A percentile compares a stretch with the other conserved stretches of the same genome.
phyloP scores from a whole-genome alignment of 2,113 vertebrate genomes.

The Alouatta palliata region DNA sequence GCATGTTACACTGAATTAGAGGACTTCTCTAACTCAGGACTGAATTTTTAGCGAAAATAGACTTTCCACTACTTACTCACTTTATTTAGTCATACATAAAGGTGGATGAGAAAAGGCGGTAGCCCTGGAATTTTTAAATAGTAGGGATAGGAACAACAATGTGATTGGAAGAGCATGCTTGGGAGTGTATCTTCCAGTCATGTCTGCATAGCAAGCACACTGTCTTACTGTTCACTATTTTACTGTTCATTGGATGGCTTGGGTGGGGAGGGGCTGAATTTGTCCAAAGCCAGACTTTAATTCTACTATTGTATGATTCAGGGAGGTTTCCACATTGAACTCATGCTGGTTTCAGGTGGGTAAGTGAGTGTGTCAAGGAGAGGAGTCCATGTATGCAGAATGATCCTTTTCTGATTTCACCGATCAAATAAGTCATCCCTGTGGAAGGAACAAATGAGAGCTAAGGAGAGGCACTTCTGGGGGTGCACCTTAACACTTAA shows the following conservation, averaged over 20 bases:
- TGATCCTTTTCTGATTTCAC: not conserved
- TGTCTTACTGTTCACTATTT: not conserved
- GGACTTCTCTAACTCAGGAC: not conserved
- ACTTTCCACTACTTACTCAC: not conserved
- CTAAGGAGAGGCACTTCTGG: not conserved
- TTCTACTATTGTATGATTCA: not conserved
- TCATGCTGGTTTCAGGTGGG: not conserved
- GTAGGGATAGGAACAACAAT: not conserved
- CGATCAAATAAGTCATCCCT: not conserved
- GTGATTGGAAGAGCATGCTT: not conserved
- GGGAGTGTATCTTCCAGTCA: not conserved
- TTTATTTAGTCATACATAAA: not conserved
- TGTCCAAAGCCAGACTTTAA: not conserved
- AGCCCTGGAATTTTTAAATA: not conserved
- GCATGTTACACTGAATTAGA: not conserved
- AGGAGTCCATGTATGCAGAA: not conserved
- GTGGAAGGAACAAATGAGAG: not conserved
- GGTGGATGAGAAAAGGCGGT: not conserved
- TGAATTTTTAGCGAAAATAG: conserved; percentile 20
- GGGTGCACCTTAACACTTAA: not conserved
- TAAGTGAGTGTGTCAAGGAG: not conserved
- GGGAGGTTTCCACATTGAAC: not conserved
- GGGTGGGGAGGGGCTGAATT: not conserved
- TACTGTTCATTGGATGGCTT: not conserved
- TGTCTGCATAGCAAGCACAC: not conserved